Conservation (phyloP, 2,888 invertebrate species). For the Reticulitermes lucifugus region DNA sequence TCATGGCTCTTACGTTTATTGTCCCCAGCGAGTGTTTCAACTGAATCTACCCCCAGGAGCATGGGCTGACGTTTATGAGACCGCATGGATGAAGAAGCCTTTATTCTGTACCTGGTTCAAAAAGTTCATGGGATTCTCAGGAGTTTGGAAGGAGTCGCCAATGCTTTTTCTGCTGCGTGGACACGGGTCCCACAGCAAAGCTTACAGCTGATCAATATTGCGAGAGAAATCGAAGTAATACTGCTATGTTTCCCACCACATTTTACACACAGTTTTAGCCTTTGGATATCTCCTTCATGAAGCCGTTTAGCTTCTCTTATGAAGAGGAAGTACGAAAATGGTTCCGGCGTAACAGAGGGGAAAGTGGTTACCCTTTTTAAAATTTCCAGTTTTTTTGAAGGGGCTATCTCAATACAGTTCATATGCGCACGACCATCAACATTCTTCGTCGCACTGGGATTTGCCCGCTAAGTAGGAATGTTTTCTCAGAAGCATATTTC, state of each 20-base stretch:
- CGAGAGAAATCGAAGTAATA: slow-evolving; percentile 33
- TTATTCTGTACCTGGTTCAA: slow-evolving; percentile 59
- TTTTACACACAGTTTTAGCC: slow-evolving; percentile 8
- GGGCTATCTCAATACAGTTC: slow-evolving; percentile 51
- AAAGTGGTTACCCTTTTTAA: too few relatives aligned
- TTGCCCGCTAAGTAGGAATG: slow-evolving; percentile 37
- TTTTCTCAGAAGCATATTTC: slow-evolving; percentile 37
- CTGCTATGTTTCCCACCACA: not conserved
- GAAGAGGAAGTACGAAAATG: slow-evolving; percentile 52
- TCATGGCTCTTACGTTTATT: slow-evolving; percentile 59
- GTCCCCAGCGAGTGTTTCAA: slow-evolving; percentile 54
- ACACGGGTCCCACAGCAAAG: slow-evolving; percentile 52
- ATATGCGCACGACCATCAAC: slow-evolving; percentile 51
- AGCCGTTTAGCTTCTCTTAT: slow-evolving; percentile 55
- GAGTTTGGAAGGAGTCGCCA: slow-evolving; percentile 55
- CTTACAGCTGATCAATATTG: slow-evolving; percentile 33
- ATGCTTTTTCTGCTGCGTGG: slow-evolving; percentile 55
- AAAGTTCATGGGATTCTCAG: slow-evolving; percentile 56
- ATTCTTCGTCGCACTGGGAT: slow-evolving; percentile 52
- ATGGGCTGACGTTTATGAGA: slow-evolving; percentile 50
- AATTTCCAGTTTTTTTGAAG: too few relatives aligned
- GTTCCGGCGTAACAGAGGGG: slow-evolving; percentile 47
- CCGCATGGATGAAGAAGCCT: slow-evolving; percentile 57
- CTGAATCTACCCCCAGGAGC: not conserved
- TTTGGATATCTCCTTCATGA: slow-evolving; percentile 55